Evolutionary conservation across 1,140 invertebrate species (phyloP).

Genomic region (Adelges cooleyi): DNA sequence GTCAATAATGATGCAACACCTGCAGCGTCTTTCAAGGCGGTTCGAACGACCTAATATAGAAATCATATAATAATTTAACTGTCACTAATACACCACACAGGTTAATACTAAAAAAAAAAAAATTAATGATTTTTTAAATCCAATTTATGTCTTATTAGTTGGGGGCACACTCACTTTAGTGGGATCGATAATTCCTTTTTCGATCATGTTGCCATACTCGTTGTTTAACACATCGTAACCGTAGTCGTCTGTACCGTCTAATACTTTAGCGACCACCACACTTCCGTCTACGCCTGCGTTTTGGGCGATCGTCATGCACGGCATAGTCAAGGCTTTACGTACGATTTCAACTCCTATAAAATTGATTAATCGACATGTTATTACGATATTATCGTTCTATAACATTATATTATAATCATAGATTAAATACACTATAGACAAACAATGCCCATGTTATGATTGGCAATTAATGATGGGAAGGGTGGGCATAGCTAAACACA

Average conservation of each 20-base stretch:
- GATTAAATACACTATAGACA: too few relatives aligned
- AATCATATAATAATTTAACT: too few relatives aligned
- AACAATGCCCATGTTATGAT: too few relatives aligned
- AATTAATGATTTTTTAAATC: neutral
- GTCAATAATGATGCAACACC: constrained; percentile 95
- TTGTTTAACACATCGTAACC: constrained; percentile 95
- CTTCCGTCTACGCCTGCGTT: constrained; percentile 97
- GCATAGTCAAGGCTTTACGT: constrained; percentile 79
- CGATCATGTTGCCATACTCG: constrained; percentile 93
- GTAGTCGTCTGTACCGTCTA: constrained; percentile 57
- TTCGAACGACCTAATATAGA: constrained; percentile 68
- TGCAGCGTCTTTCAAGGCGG: constrained; percentile 91
- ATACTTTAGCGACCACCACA: constrained; percentile 85
- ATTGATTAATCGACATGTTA: too few relatives aligned
- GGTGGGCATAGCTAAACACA: too few relatives aligned
- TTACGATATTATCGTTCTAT: too few relatives aligned
- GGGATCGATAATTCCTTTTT: constrained; percentile 96
- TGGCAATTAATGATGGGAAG: too few relatives aligned
- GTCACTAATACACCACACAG: too few relatives aligned
- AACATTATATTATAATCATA: too few relatives aligned
- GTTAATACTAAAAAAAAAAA: neutral
- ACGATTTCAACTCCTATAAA: constrained; percentile 77
- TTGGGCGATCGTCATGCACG: constrained; percentile 87
- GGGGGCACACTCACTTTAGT: constrained; percentile 67
- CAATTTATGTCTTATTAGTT: too few relatives aligned